Base-by-base conservation (phyloP, 2,888 invertebrate species). In the Gonocerus acuteangulatus region DNA sequence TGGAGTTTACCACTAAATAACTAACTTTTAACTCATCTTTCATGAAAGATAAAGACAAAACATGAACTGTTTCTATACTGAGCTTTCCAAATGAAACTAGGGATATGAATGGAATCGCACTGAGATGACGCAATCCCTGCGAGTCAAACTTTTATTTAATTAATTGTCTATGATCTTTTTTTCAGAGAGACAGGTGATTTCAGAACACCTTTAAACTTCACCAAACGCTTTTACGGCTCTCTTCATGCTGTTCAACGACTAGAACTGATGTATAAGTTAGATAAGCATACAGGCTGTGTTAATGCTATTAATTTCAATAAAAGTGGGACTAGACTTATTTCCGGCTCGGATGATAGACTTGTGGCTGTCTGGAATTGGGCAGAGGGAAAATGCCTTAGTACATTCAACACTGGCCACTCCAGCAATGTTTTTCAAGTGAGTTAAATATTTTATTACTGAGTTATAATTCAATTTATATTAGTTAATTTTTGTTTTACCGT, bases 361-460 rank as follows among this genome's bases (percentile, higher is more conserved):
- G 84, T 95, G 4, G 81, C 88, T 11, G 76, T 96, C 9, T 95
- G 95, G 95, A 87, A 95, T 72, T 95, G 95, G 95, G 83, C 88
- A 15, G 75, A 79, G 11, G 85, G 84, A 59, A 81, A 80, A 65
- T 77, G 81, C 1, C 73, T 82, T 34, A 78, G 86, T 67, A 79
- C 79, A 2, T 87, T 88, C 69, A 81, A 84, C 69, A 89, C 89
- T 18, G 90, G 90, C 1, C 95, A 95, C 75, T 80, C 81, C 66
- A 83, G 85, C 36, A 95, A 95, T 72, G 89, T 95, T 58, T 95
- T 95, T 74, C 92, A 93, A 66, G 70, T 70, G 61, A 32, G 18
- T 15, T 48, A 32, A 15, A 22, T 18, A 13, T 2, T 22, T 1
- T n/a, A n/a, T 15, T n/a, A 47, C 48, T 21, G 15, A 15, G 15